Evolutionary conservation across 2,113 vertebrate species (phyloP).

Genomic region (Myiopsitta monachus): DNA sequence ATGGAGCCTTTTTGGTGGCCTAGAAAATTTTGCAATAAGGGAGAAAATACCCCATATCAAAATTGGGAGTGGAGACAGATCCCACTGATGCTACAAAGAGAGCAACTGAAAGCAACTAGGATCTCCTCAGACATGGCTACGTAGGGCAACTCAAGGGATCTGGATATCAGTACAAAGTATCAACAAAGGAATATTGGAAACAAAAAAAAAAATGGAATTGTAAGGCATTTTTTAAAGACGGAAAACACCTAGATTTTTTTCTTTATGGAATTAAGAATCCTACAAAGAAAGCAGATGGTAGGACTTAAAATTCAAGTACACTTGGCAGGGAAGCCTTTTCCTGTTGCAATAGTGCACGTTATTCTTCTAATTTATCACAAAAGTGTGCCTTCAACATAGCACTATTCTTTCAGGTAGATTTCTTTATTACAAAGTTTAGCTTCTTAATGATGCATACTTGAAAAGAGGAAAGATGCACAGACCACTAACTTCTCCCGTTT

Average conservation of each 20-base stretch:
- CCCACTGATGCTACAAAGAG: not conserved
- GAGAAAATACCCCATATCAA: not conserved
- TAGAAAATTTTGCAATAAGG: not conserved
- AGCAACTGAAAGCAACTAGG: not conserved
- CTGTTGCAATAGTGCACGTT: not conserved
- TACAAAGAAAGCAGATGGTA: slow-evolving; percentile 32
- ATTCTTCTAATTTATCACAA: not conserved
- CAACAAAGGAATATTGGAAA: not conserved
- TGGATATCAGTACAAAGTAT: not conserved
- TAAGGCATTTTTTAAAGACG: not conserved
- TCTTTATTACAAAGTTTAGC: not conserved
- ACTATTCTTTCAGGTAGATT: not conserved
- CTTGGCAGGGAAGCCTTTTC: slow-evolving; percentile 18
- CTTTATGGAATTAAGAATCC: not conserved
- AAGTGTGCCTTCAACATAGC: not conserved
- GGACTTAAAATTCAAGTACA: slow-evolving; percentile 28
- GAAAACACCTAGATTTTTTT: slow-evolving; percentile 13
- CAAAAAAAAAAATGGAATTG: not conserved
- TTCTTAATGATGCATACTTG: not conserved
- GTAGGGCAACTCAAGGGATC: not conserved
- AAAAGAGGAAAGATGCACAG: not conserved
- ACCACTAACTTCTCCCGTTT: not conserved
- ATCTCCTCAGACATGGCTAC: not conserved
- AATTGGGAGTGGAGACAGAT: not conserved
- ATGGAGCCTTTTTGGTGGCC: not conserved